These are phyloP conservation scores for Cataglyphis hispanica DNA, from an alignment of 1,140 invertebrate species.

Conservation along the genomic window DNA sequence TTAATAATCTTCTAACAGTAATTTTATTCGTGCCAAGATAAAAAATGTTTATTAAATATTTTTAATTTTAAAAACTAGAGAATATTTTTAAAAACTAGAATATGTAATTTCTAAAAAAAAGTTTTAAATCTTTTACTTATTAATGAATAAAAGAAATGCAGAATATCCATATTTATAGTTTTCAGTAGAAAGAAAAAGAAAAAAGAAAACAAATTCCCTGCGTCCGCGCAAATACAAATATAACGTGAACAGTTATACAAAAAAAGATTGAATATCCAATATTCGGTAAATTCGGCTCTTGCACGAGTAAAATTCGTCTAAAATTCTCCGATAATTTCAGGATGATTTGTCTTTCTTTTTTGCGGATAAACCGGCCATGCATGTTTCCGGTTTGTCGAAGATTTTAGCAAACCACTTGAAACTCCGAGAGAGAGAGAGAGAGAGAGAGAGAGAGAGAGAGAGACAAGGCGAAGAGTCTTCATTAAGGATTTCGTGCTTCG, in stretches of 20 bases:
- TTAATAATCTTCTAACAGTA: not conserved
- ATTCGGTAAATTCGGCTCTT: not conserved
- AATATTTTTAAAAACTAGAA: not conserved
- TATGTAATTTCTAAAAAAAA: not conserved
- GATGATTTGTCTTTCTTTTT: slow-evolving; percentile 4
- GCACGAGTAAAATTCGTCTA: not conserved
- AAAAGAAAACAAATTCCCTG: not conserved
- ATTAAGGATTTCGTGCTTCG: slow-evolving; percentile 61
- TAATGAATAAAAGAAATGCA: not conserved
- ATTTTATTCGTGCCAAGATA: not conserved
- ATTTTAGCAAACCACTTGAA: slow-evolving; percentile 50
- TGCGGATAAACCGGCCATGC: slow-evolving; percentile 4
- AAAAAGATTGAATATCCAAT: not conserved
- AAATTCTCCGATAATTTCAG: slow-evolving; percentile 35
- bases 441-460: too few relatives aligned
- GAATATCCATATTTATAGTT: not conserved
- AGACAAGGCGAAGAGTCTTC: slow-evolving; percentile 2
- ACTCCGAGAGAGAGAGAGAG: not conserved
- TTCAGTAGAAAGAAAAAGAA: not conserved
- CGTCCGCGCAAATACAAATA: not conserved
- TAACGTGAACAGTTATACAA: not conserved
- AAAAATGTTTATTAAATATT: not conserved
- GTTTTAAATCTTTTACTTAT: not conserved
- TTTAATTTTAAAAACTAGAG: not conserved
- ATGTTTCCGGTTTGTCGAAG: slow-evolving; percentile 9